These are phyloP conservation scores for Cepaea hortensis DNA, from an alignment of 2,888 invertebrate genomes.

Conservation along the genomic window DNA sequence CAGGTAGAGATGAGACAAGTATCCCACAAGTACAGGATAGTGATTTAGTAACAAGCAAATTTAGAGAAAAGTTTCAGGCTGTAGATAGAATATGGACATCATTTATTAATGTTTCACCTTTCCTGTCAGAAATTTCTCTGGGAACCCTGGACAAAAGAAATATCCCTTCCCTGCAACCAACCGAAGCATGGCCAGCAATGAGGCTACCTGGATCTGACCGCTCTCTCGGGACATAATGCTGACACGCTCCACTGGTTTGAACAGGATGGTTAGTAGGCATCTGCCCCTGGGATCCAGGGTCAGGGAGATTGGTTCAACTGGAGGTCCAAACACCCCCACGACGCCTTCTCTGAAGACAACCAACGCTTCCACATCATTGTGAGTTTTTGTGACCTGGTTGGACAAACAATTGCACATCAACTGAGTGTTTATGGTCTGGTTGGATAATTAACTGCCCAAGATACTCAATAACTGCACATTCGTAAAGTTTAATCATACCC, in stretches of 20 bases:
- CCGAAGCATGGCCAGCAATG: conserved; percentile 31
- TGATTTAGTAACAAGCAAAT: too few relatives aligned
- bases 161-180: conserved; percentile 45
- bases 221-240: not conserved
- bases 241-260: conserved; percentile 44
- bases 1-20: too few relatives aligned
- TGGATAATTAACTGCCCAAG: not conserved
- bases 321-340: conserved; percentile 41
- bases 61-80: too few relatives aligned
- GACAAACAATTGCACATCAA: not conserved
- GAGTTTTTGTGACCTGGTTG: conserved; percentile 36
- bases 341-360: conserved; percentile 34
- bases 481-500: not conserved
- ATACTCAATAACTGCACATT: not conserved
- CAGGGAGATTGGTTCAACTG: conserved; percentile 42
- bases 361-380: conserved; percentile 28
- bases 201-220: conserved; percentile 18
- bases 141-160: conserved; percentile 44
- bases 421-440: too few relatives aligned
- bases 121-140: conserved; percentile 38
- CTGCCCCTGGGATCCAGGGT: conserved; percentile 44
- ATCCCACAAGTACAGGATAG: too few relatives aligned
- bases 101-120: conserved; percentile 24
- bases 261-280: conserved; percentile 28
- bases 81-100: too few relatives aligned